phyloP scores from a whole-genome alignment of 1,140 invertebrate species.

The Drosophila melanica region DNA sequence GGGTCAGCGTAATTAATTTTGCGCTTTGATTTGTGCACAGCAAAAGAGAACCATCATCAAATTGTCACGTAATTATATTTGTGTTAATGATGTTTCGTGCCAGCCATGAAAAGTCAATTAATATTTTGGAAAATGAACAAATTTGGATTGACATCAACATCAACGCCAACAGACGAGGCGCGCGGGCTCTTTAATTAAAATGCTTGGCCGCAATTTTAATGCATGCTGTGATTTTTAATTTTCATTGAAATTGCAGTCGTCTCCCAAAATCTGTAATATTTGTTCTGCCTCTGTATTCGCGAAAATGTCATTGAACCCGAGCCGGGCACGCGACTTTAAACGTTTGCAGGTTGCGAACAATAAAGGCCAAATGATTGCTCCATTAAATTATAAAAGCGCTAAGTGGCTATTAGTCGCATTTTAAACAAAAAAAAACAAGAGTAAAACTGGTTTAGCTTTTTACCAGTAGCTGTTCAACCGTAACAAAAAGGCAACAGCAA shows the following conservation, averaged over 20 bases:
- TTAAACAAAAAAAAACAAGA: constrained; percentile 9
- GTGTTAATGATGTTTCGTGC: constrained; percentile 72
- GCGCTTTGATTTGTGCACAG: constrained; percentile 52
- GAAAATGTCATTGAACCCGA: constrained; percentile 26
- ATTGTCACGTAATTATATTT: constrained; percentile 83
- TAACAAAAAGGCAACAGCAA: not conserved
- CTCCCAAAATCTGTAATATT: constrained; percentile 32
- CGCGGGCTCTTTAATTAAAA: constrained; percentile 69
- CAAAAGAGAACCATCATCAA: constrained; percentile 65
- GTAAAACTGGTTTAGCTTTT: constrained; percentile 44
- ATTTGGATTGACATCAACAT: constrained; percentile 53
- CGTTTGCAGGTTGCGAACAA: constrained; percentile 20
- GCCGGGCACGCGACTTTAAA: constrained; percentile 55
- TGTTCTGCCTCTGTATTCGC: not conserved
- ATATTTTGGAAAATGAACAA: constrained; percentile 66
- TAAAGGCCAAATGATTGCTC: constrained; percentile 46
- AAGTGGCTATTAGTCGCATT: constrained; percentile 52
- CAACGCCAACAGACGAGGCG: not conserved
- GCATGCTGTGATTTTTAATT: constrained; percentile 76
- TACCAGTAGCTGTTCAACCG: not conserved
- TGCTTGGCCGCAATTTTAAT: constrained; percentile 54
- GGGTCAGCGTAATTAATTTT: constrained; percentile 70
- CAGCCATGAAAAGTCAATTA: constrained; percentile 77
- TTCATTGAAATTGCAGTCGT: constrained; percentile 59
- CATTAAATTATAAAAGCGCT: constrained; percentile 57